A percentile compares a stretch with the other conserved stretches of the same genome.
Conservation (phyloP, 2,888 invertebrate species). For the Tineola bisselliella region DNA sequence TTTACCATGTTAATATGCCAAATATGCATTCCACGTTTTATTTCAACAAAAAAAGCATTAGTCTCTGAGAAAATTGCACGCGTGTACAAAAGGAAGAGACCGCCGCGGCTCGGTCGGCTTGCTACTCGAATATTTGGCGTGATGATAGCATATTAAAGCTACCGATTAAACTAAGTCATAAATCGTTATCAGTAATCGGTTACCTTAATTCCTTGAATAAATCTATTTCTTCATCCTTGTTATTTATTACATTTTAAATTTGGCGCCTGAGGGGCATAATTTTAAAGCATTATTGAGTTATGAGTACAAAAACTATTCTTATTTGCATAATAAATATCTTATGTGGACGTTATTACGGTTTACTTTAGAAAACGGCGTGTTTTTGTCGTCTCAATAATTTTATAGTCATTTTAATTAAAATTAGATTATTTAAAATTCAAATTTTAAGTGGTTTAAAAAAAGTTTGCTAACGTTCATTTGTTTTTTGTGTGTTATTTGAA, state of each 20-base stretch:
- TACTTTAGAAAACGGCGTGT: neutral
- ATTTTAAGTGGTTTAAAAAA: neutral
- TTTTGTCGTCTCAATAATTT: neutral
- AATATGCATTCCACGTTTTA: neutral
- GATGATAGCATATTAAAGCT: slow-evolving; percentile 21
- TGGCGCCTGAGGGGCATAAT: slow-evolving; percentile 9
- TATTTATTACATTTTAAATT: slow-evolving; percentile 25
- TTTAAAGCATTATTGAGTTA: slow-evolving; percentile 24
- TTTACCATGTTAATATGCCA: neutral
- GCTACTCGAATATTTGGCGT: slow-evolving; percentile 23
- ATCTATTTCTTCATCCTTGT: slow-evolving; percentile 30
- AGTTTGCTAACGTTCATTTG: too few species aligned
- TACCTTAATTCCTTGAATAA: slow-evolving; percentile 6
- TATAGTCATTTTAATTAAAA: neutral
- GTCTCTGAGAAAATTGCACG: neutral
- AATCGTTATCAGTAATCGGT: slow-evolving; percentile 12
- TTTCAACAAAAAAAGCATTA: neutral
- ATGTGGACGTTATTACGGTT: neutral
- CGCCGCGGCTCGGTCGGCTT: slow-evolving; percentile 14
- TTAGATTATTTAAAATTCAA: neutral
- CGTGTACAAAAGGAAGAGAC: neutral
- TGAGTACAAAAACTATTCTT: slow-evolving; percentile 24
- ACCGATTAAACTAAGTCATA: slow-evolving; percentile 8
- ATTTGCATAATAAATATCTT: slow-evolving; percentile 20
- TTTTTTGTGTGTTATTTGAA: neutral